Percentiles rank a stretch among this genome's conserved stretches.
phyloP scores from a whole-genome alignment of 2,113 vertebrate species.

The Cinclus cinclus region DNA sequence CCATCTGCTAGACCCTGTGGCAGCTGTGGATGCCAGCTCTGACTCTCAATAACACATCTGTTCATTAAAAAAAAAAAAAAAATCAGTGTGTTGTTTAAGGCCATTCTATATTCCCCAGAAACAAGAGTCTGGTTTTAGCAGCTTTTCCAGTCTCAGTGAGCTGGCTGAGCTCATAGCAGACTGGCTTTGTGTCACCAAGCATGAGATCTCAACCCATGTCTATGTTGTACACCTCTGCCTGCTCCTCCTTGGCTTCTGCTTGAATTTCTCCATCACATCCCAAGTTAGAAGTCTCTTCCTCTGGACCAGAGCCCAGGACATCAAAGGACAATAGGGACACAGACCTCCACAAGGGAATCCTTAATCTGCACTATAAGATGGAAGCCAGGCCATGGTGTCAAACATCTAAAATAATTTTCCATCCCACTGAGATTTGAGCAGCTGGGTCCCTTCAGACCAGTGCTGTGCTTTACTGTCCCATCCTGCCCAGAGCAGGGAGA shows the following conservation, averaged over 20 bases:
- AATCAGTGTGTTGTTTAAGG: constrained; percentile 8
- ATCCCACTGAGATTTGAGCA: not conserved
- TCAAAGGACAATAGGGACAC: constrained; percentile 58
- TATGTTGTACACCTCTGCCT: constrained; percentile 42
- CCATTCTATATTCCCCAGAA: not conserved
- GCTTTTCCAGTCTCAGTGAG: not conserved
- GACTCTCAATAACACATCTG: constrained; percentile 43
- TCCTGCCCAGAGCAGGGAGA: rapidly evolving
- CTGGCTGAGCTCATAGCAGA: not conserved
- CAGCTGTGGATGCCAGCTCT: constrained; percentile 39
- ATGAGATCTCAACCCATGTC: not conserved
- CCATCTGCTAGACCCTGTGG: constrained; percentile 28
- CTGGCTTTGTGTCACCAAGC: not conserved
- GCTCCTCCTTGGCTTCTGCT: constrained; percentile 69
- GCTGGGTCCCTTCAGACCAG: not conserved
- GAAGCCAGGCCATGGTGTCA: not conserved
- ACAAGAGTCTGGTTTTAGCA: not conserved
- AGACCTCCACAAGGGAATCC: not conserved
- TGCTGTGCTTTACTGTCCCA: not conserved
- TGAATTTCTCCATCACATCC: constrained; percentile 57
- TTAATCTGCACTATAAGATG: not conserved
- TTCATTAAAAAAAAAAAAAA: not conserved
- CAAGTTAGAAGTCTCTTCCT: constrained; percentile 36
- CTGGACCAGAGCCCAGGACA: constrained; percentile 53
- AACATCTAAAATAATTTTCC: not conserved